Base-by-base conservation (phyloP, 2,888 invertebrate genomes). In the Temnothorax unifasciatus region DNA sequence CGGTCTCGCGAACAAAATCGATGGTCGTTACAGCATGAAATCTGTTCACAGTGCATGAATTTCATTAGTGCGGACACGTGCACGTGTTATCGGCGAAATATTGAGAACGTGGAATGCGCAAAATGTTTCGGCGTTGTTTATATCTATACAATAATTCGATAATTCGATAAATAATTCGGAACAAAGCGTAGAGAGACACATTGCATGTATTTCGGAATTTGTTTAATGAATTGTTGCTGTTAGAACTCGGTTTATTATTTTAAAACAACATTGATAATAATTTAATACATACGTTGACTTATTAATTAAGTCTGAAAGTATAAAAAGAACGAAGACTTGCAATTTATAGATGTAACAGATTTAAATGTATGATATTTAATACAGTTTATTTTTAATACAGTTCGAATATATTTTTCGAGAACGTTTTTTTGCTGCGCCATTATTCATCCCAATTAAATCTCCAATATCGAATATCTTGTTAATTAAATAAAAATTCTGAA, bases 21-120 rank as follows among this genome's bases (percentile, higher is more conserved):
- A 89, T 89, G 85, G 85, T 84, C 85, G 77, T 79, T 86, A 84
- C 41, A 87, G 69, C 73, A 73, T 89, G 69, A 88, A 85, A 84
- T 85, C 82, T 29, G 82, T 82, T 47, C 44, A 86, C 82, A 85
- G 59, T 89, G 61, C 77, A 87, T 83, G 89, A 87, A 85, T 88
- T 82, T 85, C 74, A 85, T 86, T 50, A 82, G 74, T 71, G 83
- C 74, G 83, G 68, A 83, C 68, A 52, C 73, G 73, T 82, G 52
- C 25, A 59, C 71, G 59, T 34, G n/a, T 29, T 83, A 76, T 76
- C 44, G 21, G 34, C 34, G 47, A 52, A 38, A 50, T 11, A 66
- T 71, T 21, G 79, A 68, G 8, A 44, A 11, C 21, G 15, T 44
- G 44, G 21, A 59, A 79, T 68, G 44, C 57, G 29, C 50, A 44